These are phyloP conservation scores for Nematopogon swammerdamellus DNA, from an alignment of 2,888 invertebrate genomes.

Conservation along the genomic window DNA sequence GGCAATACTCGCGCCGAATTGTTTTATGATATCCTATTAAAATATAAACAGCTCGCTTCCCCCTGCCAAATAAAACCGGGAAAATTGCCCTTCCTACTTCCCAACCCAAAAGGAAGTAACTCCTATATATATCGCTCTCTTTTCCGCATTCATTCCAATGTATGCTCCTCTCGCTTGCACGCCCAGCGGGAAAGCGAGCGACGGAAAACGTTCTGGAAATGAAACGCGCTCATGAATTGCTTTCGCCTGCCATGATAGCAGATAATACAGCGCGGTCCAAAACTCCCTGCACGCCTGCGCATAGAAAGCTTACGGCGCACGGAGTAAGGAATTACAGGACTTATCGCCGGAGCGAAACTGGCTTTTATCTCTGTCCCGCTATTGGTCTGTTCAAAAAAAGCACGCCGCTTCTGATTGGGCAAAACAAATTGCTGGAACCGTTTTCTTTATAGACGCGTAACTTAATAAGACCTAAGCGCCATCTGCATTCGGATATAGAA, in stretches of 20 bases:
- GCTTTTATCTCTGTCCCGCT: slow-evolving; percentile 45
- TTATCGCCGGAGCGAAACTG: slow-evolving; percentile 22
- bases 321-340: slow-evolving; percentile 27
- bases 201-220: slow-evolving; percentile 35
- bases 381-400: slow-evolving; percentile 52
- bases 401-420: slow-evolving; percentile 49
- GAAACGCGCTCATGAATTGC: slow-evolving; percentile 35
- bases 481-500: slow-evolving; percentile 13
- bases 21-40: slow-evolving; percentile 36
- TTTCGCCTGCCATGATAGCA: slow-evolving; percentile 52
- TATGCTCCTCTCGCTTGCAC: slow-evolving; percentile 22
- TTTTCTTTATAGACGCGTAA: slow-evolving; percentile 35
- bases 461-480: slow-evolving; percentile 31
- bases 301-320: slow-evolving; percentile 19
- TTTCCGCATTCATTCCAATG: slow-evolving; percentile 15
- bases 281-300: slow-evolving; percentile 36
- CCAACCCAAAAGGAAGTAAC: slow-evolving; percentile 27
- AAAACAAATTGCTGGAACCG: slow-evolving; percentile 53
- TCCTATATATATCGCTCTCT: slow-evolving; percentile 23
- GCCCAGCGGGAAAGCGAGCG: slow-evolving; percentile 27
- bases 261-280: slow-evolving; percentile 46
- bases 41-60: slow-evolving; percentile 21
- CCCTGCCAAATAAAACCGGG: slow-evolving; percentile 46
- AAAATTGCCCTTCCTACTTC: slow-evolving; percentile 41
- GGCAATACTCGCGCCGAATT: slow-evolving; percentile 16